A percentile compares a stretch with the other conserved stretches of the same genome.
Evolutionary conservation across 64 coral and sea anemone species (phyloP).

Genomic region (Actinia equina): DNA sequence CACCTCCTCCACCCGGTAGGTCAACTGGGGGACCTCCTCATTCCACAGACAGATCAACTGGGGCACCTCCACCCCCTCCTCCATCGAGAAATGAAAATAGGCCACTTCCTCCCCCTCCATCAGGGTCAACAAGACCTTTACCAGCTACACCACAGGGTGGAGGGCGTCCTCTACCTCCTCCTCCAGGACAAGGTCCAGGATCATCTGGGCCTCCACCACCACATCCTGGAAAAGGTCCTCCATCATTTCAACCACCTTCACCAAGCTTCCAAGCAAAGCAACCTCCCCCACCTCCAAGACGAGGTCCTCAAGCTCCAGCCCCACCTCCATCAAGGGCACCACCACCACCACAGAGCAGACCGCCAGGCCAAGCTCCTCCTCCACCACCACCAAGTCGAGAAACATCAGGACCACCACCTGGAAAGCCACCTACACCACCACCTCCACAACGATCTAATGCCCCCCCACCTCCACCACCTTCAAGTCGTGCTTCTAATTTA

Average conservation of each 20-base stretch:
- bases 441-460: conserved; percentile 24
- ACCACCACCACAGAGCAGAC: conserved; percentile 27
- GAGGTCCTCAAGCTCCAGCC: conserved; percentile 26
- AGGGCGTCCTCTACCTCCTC: conserved; percentile 31
- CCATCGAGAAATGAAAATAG: not conserved
- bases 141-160: conserved; percentile 16
- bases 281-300: conserved; percentile 23
- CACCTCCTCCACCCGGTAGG: conserved; percentile 63
- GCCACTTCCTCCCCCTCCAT: conserved; percentile 25
- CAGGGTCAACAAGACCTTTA: conserved; percentile 6
- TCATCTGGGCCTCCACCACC: conserved; percentile 41
- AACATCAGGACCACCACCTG: not conserved
- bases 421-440: conserved; percentile 19
- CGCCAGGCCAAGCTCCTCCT: conserved; percentile 25
- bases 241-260: conserved; percentile 6
- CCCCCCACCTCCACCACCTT: conserved; percentile 50
- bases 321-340: conserved; percentile 20
- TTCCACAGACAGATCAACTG: conserved; percentile 43
- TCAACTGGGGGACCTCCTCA: conserved; percentile 51
- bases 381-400: conserved; percentile 49
- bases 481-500: conserved; percentile 18
- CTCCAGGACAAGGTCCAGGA: not conserved
- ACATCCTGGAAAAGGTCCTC: not conserved
- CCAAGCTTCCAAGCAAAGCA: not conserved
- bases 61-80: conserved; percentile 49